These are phyloP conservation scores for Sisyra terminalis DNA, from an alignment of 2,888 invertebrate species.

Conservation along the genomic window DNA sequence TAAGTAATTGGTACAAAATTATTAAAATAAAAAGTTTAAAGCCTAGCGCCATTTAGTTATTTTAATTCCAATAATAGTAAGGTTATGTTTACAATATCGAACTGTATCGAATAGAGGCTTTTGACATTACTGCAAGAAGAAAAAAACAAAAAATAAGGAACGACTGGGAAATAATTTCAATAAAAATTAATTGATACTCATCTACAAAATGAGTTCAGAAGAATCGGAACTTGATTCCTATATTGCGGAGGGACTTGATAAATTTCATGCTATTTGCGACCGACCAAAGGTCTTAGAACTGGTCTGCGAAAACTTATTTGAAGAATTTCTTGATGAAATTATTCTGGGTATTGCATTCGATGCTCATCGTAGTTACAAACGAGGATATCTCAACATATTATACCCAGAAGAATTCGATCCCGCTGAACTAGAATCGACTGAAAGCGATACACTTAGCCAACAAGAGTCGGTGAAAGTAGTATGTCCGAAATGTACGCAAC, in stretches of 20 bases:
- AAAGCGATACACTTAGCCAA: slow-evolving; percentile 1
- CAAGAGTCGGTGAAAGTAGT: slow-evolving; percentile 2
- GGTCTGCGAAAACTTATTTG: slow-evolving; percentile 4
- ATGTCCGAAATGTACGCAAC: slow-evolving; percentile 6
- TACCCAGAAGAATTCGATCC: slow-evolving; percentile 3
- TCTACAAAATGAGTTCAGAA: too few species aligned
- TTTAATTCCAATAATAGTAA: too few species aligned
- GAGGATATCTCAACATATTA: slow-evolving; percentile 5
- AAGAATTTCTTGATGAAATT: slow-evolving; percentile 8
- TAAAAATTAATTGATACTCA: too few species aligned
- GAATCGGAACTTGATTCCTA: too few species aligned
- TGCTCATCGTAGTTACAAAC: slow-evolving; percentile 7
- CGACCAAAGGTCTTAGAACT: slow-evolving; percentile 4
- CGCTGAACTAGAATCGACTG: not conserved
- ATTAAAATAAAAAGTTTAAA: too few species aligned
- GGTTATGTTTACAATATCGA: too few species aligned
- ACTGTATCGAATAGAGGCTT: too few species aligned
- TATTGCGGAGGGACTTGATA: not conserved
- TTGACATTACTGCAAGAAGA: too few species aligned
- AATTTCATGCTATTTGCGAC: slow-evolving; percentile 5
- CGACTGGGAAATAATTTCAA: too few species aligned
- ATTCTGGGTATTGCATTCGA: slow-evolving; percentile 6
- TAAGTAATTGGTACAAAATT: too few species aligned
- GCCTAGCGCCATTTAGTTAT: too few species aligned
- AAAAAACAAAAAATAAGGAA: too few species aligned